Conservation (phyloP, 2,888 invertebrate species). For the Gastrophysa polygoni region DNA sequence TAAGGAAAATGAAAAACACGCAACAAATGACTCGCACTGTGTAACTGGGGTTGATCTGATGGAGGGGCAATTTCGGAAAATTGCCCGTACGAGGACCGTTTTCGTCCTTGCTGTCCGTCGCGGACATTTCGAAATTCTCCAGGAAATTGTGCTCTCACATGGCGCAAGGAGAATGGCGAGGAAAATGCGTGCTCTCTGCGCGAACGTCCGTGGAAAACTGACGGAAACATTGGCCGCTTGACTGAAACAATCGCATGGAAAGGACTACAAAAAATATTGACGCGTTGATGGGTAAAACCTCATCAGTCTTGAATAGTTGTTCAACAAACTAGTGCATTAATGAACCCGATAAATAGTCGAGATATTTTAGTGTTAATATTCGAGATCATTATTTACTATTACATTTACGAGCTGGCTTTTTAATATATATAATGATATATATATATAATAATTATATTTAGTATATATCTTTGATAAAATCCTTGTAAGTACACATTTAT, state of each 20-base stretch:
- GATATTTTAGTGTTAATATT: too few relatives aligned
- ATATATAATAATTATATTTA: too few relatives aligned
- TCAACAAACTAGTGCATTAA: too few relatives aligned
- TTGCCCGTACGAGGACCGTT: neutral
- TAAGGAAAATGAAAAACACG: slow-evolving; percentile 55
- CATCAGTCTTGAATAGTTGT: too few relatives aligned
- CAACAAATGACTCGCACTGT: slow-evolving; percentile 55
- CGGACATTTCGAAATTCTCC: slow-evolving; percentile 34
- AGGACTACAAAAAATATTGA: too few relatives aligned
- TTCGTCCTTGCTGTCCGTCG: slow-evolving; percentile 32
- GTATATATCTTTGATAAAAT: too few relatives aligned
- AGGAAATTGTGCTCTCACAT: slow-evolving; percentile 18
- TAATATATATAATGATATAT: too few relatives aligned
- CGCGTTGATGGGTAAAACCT: too few relatives aligned
- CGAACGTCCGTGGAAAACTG: slow-evolving; percentile 23
- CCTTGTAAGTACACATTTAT: too few relatives aligned
- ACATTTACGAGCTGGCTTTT: too few relatives aligned
- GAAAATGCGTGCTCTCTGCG: slow-evolving; percentile 12
- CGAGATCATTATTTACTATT: too few relatives aligned
- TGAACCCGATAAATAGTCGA: too few relatives aligned
- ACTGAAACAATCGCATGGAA: slow-evolving; percentile 4
- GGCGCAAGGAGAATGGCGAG: slow-evolving; percentile 14
- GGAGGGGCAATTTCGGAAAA: slow-evolving; percentile 34
- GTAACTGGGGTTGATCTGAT: slow-evolving; percentile 53
- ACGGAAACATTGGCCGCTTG: slow-evolving; percentile 8